These are phyloP conservation scores for Saccostrea glomerata DNA, from an alignment of 1,140 invertebrate species.

Conservation along the genomic window DNA sequence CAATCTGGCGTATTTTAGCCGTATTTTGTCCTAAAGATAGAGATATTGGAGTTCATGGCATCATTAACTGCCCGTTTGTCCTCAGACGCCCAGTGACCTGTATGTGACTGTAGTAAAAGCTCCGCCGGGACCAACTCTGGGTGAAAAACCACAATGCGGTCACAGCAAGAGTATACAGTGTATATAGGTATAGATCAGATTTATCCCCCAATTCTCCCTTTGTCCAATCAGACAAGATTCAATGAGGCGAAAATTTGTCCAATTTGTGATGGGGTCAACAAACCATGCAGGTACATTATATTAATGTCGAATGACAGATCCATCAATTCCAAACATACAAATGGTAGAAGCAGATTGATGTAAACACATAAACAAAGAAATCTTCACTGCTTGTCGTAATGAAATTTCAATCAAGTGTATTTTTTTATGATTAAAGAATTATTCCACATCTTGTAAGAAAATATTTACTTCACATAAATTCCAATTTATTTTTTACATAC, in stretches of 20 bases:
- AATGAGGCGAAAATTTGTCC: conserved; percentile 11
- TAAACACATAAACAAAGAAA: not conserved
- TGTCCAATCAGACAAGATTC: conserved; percentile 11
- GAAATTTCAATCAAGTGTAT: no score
- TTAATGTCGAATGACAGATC: not conserved
- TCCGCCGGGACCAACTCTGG: not conserved
- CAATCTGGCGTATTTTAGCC: not conserved
- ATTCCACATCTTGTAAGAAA: no score
- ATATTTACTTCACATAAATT: no score
- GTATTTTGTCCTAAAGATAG: not conserved
- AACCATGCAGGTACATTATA: conserved; percentile 12
- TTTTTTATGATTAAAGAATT: no score
- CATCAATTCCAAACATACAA: not conserved
- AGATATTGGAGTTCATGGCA: conserved; percentile 3
- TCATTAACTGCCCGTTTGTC: not conserved
- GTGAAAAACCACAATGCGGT: not conserved
- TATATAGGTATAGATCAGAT: conserved; percentile 7
- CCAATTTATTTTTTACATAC: no score
- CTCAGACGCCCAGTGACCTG: not conserved
- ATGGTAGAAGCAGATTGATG: not conserved
- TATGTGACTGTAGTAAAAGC: not conserved
- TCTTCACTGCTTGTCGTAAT: no score
- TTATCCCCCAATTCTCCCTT: not conserved
- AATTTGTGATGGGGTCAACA: not conserved
- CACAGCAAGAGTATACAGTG: not conserved